A percentile compares a stretch with the other conserved stretches of the same genome.
phyloP scores from a whole-genome alignment of 2,888 invertebrate genomes.

The Schizaphis graminum region DNA sequence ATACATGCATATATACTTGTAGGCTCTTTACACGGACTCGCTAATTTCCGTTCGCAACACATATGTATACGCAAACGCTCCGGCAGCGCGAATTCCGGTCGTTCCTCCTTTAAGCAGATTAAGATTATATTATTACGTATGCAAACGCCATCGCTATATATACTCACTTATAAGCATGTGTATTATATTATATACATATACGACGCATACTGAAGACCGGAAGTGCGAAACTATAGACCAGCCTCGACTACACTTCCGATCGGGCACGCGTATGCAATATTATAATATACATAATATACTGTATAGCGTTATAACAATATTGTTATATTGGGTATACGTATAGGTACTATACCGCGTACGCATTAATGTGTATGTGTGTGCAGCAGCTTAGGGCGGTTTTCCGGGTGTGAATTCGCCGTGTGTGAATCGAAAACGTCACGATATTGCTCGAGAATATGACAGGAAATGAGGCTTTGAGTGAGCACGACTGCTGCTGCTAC shows the following conservation, averaged over 20 bases:
- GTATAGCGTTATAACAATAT: neutral
- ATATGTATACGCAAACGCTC: too few species aligned
- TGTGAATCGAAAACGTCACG: slow-evolving; percentile 27
- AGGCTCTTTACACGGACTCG: neutral
- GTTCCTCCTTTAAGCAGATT: slow-evolving; percentile 40
- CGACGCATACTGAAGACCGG: neutral
- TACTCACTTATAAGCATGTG: neutral
- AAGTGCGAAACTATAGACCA: slow-evolving; percentile 22
- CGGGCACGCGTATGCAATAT: neutral
- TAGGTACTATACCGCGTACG: neutral
- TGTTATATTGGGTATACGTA: slow-evolving; percentile 7
- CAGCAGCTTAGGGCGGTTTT: neutral
- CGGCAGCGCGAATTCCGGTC: slow-evolving; percentile 31
- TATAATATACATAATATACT: neutral
- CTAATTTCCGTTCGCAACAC: slow-evolving; percentile 57
- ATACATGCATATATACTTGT: neutral
- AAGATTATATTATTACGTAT: slow-evolving; percentile 52
- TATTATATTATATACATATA: neutral
- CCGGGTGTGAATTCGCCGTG: neutral
- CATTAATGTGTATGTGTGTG: neutral
- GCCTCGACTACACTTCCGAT: neutral
- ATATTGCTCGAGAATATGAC: slow-evolving; percentile 31
- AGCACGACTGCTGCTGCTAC: slow-evolving; percentile 15
- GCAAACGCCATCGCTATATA: slow-evolving; percentile 31
- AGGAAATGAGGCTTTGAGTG: slow-evolving; percentile 59